Evolutionary conservation across 2,113 vertebrate genomes (phyloP).

Genomic region (Ochotona curzoniae): DNA sequence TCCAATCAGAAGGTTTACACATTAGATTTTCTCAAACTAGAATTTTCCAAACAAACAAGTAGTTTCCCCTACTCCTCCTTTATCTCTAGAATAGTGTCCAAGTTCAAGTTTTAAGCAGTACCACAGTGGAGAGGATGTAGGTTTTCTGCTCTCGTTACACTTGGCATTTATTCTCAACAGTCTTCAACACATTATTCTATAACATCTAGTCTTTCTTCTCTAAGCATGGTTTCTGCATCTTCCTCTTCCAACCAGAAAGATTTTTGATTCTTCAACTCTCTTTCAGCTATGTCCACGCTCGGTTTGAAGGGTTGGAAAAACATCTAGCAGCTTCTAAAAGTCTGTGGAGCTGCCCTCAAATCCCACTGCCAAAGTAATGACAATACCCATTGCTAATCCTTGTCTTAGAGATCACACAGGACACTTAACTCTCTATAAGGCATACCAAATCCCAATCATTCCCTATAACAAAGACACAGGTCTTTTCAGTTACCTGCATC

Average conservation of each 20-base stretch:
- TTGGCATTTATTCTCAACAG: neutral
- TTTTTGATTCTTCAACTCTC: neutral
- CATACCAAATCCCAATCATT: neutral
- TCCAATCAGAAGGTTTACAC: neutral
- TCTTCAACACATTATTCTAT: neutral
- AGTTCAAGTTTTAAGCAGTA: neutral
- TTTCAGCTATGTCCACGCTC: neutral
- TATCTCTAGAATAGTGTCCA: neutral
- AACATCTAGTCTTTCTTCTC: neutral
- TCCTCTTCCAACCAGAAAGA: neutral
- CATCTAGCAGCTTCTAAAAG: neutral
- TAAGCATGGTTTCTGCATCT: neutral
- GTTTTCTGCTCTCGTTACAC: neutral
- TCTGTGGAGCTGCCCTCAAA: neutral
- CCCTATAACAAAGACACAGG: neutral
- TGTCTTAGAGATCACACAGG: neutral
- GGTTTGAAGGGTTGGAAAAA: neutral
- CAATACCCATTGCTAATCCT: neutral
- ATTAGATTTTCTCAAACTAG: conserved; percentile 21
- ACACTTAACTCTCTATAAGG: neutral
- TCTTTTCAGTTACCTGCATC: neutral
- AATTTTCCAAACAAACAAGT: neutral
- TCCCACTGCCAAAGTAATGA: neutral
- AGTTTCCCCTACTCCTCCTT: neutral
- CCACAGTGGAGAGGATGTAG: fast-evolving